Evolutionary conservation across 2,113 vertebrate genomes (phyloP).

Genomic region (Paramisgurnus dabryanus): DNA sequence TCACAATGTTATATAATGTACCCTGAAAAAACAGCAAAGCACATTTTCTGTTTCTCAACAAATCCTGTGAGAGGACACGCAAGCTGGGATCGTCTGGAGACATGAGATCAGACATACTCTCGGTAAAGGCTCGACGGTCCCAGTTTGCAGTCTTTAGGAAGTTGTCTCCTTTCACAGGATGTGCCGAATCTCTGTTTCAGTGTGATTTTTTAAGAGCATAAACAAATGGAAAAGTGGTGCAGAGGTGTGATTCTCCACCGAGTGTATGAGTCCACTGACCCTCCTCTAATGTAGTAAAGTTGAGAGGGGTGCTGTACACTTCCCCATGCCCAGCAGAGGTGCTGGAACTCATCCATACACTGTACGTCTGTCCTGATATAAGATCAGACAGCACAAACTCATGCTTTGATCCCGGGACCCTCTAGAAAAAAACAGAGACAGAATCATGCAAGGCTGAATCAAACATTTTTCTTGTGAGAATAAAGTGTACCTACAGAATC

Average conservation of each 20-base stretch:
- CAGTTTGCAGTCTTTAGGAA: conserved; percentile 61
- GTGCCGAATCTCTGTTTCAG: conserved; percentile 25
- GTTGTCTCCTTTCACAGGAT: conserved; percentile 63
- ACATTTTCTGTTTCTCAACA: conserved; percentile 31
- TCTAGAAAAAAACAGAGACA: conserved; percentile 57
- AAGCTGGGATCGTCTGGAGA: conserved; percentile 59
- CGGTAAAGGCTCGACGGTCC: conserved; percentile 50
- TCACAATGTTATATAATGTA: not conserved
- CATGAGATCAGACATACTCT: conserved; percentile 48
- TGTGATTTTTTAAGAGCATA: conserved; percentile 47
- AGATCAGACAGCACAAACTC: conserved; percentile 59
- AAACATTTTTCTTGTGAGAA: too few species aligned
- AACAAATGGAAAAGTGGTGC: conserved; percentile 47
- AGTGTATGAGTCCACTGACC: conserved; percentile 69
- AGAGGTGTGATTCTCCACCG: conserved; percentile 49
- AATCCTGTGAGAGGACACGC: conserved; percentile 65
- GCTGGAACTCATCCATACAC: conserved; percentile 82
- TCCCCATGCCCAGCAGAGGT: conserved; percentile 88
- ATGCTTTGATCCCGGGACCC: conserved; percentile 53
- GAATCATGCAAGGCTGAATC: not conserved
- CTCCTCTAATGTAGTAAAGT: conserved; percentile 82
- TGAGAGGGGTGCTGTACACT: conserved; percentile 76
- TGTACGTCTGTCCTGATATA: conserved; percentile 70
- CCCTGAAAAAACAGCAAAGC: conserved; percentile 12
- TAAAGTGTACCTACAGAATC: too few species aligned